phyloP scores from a whole-genome alignment of 1,140 invertebrate genomes.

The Geopemphigus sp. region DNA sequence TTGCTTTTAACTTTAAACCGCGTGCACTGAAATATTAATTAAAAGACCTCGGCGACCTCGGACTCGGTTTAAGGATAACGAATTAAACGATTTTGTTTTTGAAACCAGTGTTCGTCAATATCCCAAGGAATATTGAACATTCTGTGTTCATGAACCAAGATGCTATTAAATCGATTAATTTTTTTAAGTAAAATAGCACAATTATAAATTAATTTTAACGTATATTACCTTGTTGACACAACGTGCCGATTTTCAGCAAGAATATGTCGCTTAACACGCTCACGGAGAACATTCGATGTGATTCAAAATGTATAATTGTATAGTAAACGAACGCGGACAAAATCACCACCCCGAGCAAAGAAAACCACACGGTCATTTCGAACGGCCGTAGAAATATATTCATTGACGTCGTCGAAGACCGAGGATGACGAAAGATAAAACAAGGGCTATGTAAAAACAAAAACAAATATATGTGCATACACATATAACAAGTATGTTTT shows the following conservation, averaged over 20 bases:
- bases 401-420: neutral
- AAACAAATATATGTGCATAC: no score
- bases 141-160: no score
- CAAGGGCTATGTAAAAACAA: neutral
- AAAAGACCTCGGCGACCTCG: no score
- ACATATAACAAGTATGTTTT: no score
- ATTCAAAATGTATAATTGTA: slow-evolving; percentile 18
- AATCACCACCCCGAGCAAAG: neutral
- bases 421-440: slow-evolving; percentile 32
- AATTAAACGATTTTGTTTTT: no score
- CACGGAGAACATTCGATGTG: neutral
- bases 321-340: slow-evolving; percentile 7
- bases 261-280: slow-evolving; percentile 23
- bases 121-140: no score
- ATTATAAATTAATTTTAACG: neutral
- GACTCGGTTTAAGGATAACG: no score
- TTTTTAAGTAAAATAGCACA: neutral
- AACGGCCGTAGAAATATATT: slow-evolving; percentile 36
- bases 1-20: no score
- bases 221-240: slow-evolving; percentile 41
- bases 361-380: slow-evolving; percentile 13
- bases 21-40: no score
- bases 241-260: slow-evolving; percentile 14
- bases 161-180: no score
- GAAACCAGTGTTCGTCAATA: no score